phyloP scores from a whole-genome alignment of 2,113 vertebrate genomes.

The Oxyura jamaicensis region DNA sequence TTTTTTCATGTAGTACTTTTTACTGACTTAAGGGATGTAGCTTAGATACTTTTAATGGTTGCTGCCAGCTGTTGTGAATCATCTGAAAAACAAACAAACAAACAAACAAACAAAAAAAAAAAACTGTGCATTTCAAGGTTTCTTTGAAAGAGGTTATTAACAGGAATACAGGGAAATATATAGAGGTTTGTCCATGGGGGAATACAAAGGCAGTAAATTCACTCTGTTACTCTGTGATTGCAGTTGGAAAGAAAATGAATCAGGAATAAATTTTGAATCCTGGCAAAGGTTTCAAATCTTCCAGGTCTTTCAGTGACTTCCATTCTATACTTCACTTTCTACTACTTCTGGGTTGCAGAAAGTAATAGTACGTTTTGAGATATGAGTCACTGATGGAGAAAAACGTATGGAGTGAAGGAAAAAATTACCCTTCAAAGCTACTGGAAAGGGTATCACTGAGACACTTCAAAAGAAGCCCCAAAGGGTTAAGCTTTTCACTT shows the following conservation, averaged over 20 bases:
- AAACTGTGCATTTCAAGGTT: background rate
- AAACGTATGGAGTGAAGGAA: background rate
- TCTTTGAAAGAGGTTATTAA: background rate
- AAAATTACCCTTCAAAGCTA: slow-evolving; percentile 37
- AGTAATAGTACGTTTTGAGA: background rate
- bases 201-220: background rate
- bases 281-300: background rate
- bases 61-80: background rate
- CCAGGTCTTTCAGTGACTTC: background rate
- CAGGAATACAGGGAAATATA: background rate
- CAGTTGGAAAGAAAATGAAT: background rate
- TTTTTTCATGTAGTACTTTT: background rate
- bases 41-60: background rate
- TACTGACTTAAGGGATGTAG: background rate
- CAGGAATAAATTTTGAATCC: background rate
- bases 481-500: slow-evolving; percentile 57
- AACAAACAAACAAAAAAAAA: no score
- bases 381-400: background rate
- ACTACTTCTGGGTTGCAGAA: background rate
- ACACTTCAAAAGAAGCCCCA: slow-evolving; percentile 29
- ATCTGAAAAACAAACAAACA: background rate
- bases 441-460: slow-evolving; percentile 24
- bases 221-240: background rate
- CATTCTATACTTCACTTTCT: background rate
- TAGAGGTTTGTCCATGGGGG: background rate